phyloP scores from a whole-genome alignment of 2,113 vertebrate genomes.

The Bostrychus sinensis region DNA sequence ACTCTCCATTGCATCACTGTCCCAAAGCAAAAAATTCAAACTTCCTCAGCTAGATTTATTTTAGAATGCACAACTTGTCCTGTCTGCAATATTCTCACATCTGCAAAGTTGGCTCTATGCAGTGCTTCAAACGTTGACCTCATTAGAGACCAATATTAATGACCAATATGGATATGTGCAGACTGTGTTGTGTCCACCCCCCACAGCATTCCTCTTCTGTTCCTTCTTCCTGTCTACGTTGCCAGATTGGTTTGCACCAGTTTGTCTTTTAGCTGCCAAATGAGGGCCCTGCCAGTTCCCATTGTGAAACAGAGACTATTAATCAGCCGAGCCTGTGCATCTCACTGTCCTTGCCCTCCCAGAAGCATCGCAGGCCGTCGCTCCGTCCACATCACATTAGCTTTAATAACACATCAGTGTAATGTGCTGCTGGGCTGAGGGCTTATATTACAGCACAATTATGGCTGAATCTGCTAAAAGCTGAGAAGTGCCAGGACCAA shows the following conservation, averaged over 20 bases:
- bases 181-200: conserved; percentile 11
- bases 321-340: conserved; percentile 18
- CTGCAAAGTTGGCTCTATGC: background rate
- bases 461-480: background rate
- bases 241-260: conserved; percentile 46
- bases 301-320: conserved; percentile 19
- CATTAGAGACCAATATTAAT: conserved; percentile 7
- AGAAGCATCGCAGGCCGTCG: background rate
- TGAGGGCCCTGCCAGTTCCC: conserved; percentile 16
- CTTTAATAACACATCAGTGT: background rate
- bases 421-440: background rate
- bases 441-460: background rate
- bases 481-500: background rate
- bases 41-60: background rate
- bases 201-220: conserved; percentile 20
- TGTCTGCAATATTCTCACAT: conserved; percentile 1
- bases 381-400: background rate
- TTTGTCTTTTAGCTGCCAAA: conserved; percentile 36
- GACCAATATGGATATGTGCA: background rate
- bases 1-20: conserved; percentile 18
- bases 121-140: background rate
- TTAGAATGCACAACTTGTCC: conserved; percentile 17
- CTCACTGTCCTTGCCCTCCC: conserved; percentile 5
- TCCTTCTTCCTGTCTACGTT: conserved; percentile 24
- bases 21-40: background rate